Evolutionary conservation across 2,888 invertebrate species (phyloP), one percentile per base, ranked within the genome.

Genomic region (Amblyteles armatorius): DNA sequence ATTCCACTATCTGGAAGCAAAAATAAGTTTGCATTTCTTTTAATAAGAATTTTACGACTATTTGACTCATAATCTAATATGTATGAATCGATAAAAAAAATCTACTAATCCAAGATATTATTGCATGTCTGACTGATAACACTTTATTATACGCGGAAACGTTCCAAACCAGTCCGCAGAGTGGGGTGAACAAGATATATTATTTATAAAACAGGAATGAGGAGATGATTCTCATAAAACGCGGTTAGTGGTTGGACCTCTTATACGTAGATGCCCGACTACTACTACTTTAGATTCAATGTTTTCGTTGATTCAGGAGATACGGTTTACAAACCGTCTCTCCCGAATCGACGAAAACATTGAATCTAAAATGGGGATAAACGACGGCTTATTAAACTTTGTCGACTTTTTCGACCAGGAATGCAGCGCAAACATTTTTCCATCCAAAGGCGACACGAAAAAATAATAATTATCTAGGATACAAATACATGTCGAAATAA

Each of bases 371-470:
- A 57, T 26, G 11, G 26, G 57, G 13, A 57, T 57, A 13, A 26
- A 57, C 36, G 36, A 40, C 19, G n/a, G 6, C 55, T 9, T 19
- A 57, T 9, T 19, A 57, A 36, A 36, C 19, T 57, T 29, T 72
- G 6, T 36, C 19, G 55, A 72, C 52, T 55, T 6, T 3, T 13
- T 6, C 72, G 36, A 11, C 55, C 16, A 72, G 36, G 55, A 72
- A 72, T 55, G 72, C 36, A 11, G 33, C 22, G n/a, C 55, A 4
- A 55, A 16, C 55, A 55, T 72, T 36, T 72, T 40, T 22, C 19
- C 36, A 9, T 19, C 50, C 33, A 19, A 52, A 29, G 52, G 55
- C 22, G 29, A 55, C 72, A 19, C 36, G 13, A 55, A 68, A 69
- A 48, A 72, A 55, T 36, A 4, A 3, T 0, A n/a, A 57, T 22